Base-by-base conservation (phyloP, 2,888 invertebrate genomes). In the Latheticus oryzae region DNA sequence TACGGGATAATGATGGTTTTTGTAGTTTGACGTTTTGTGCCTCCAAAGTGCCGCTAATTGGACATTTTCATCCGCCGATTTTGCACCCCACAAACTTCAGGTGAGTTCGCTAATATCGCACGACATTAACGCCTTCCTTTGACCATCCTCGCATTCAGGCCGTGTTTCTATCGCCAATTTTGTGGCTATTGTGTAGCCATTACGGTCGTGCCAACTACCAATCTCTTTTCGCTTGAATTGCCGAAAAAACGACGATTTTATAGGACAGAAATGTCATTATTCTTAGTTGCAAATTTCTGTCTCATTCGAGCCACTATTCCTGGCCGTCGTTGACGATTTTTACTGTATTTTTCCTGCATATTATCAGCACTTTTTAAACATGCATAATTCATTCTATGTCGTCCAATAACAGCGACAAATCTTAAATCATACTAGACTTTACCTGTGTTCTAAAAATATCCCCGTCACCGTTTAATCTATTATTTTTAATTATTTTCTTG, bases 181-280 rank as follows among this genome's bases (percentile, higher is more conserved):
- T 71, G 67, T 64, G 62, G 65, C 66, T 67, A 68, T 70, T 69
- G 70, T 71, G 71, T 69, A 64, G 70, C 72, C 71, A 72, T 73
- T 63, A 67, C 69, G 68, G 60, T 65, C 60, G 61, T 16, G 9
- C 9, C 3, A 37, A 28, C 12, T 7, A 28, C 38, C 8, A 35
- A 8, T 12, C 11, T 28, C 8, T 8, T 2, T 5, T 32, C 15
- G 15, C 2, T 11, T 5, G 21, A 8, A 5, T 11, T 38, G 11
- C 32, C 15, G 5, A 1, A 21, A 17, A 38, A 38, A 21, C 4
- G 13, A 8, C 38, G 7, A n/a, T 24, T 24, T 8, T n/a, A 19
- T 19, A 5, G 24, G 5, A 9, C 23, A 1, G 7, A 40, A 40
- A 40, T 21, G 40, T 40, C 40, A 40, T 15, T 38, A 21, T 26